Conservation (phyloP, 2,888 invertebrate species). For the Caenorhabditis sp. region DNA sequence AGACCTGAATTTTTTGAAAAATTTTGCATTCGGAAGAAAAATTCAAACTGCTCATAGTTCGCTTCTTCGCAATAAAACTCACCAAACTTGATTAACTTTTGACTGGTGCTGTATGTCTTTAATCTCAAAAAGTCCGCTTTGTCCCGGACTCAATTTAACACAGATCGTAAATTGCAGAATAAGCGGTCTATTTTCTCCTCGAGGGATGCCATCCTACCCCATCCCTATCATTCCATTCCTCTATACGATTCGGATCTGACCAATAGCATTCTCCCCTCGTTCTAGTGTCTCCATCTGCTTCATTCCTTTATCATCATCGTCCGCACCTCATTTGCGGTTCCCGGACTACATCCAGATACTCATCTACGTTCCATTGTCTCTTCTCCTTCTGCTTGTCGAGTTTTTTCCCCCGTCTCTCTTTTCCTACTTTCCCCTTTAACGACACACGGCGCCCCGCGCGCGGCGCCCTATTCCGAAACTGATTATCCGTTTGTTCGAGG, state of each 20-base stretch:
- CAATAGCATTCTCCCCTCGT: neutral
- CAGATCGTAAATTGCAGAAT: no score
- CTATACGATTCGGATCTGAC: neutral
- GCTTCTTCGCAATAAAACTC: no score
- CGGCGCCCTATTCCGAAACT: conserved; percentile 54
- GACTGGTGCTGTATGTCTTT: no score
- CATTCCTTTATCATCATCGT: conserved; percentile 31
- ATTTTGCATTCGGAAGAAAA: no score
- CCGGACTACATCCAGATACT: conserved; percentile 53
- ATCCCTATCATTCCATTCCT: neutral
- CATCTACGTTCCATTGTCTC: conserved; percentile 49
- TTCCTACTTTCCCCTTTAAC: conserved; percentile 30
- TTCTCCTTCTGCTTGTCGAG: conserved; percentile 40
- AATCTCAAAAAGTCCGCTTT: no score
- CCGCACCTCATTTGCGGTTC: conserved; percentile 46
- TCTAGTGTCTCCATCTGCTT: conserved; percentile 6
- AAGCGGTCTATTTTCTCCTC: neutral
- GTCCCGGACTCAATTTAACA: no score
- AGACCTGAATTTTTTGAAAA: no score
- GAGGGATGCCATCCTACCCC: neutral
- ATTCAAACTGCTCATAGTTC: no score
- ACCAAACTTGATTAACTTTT: no score
- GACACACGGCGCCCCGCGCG: conserved; percentile 33
- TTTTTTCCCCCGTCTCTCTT: conserved; percentile 33
- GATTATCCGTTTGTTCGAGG: conserved; percentile 47